Evolutionary conservation across 2,113 vertebrate species (phyloP), one percentile per base, ranked within the genome.

Genomic region (Sterna hirundo): DNA sequence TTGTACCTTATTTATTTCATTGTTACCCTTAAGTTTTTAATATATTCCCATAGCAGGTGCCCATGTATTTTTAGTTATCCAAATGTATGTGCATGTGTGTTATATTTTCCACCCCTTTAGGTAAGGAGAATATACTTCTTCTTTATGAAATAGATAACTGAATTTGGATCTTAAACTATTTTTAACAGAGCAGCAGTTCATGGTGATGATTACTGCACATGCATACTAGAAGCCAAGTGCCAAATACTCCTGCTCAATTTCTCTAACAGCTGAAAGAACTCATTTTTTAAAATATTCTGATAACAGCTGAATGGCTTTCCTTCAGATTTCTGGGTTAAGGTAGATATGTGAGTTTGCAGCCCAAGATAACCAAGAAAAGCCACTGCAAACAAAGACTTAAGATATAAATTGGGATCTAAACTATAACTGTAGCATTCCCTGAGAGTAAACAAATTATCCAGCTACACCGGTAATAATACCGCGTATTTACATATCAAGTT

Each of bases 261-360:
- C 77, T 91, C 44, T 69, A 92, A 76, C 83, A 96, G 74, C 72
- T 94, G 91, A 89, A 90, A 69, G 38, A 88, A 55, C 38, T 47
- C 6, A 2, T 15, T 83, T 77, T n/a, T 58, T 42, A 5, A 27
- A 1, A 11, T 66, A 88, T n/a, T 75, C 36, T 64, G 42, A 9
- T 92, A 88, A 77, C 64, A 95, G 68, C 58, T 92, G 88, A 89
- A 84, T 76, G 61, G 16, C 40, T 79, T 69, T 82, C 40, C 58
- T 93, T 91, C 69, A 86, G 3, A 51, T 12, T 87, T 91, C 32
- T 78, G 49, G 5, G 6, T 57, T 89, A 55, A 91, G 30, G 49
- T 49, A 69, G 65, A 64, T 57, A 76, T 15, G 15, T 36, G 64
- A 66, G 44, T 72, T 82, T 87, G 17, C 54, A 84, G 70, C 14